Evolutionary conservation across 2,797 vertebrate genomes (phyloP).

Genomic region (Aeoliscus strigatus): DNA sequence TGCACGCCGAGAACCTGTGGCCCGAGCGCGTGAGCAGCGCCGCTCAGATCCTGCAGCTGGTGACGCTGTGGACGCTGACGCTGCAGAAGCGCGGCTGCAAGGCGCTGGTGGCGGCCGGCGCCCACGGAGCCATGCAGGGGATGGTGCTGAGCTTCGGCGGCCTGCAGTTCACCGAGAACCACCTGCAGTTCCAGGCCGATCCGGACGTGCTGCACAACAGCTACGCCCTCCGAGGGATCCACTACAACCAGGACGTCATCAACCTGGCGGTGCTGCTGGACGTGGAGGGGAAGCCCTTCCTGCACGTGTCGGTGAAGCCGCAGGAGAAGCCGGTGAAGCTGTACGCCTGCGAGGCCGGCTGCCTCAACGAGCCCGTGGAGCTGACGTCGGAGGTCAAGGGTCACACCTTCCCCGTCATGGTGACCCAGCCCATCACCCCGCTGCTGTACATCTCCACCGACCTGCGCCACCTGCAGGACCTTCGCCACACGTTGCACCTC

Average conservation of each 20-base stretch:
- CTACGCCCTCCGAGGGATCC: constrained; percentile 90
- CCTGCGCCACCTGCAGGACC: constrained; percentile 89
- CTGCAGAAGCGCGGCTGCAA: constrained; percentile 94
- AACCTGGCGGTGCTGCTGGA: constrained; percentile 87
- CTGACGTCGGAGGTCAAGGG: constrained; percentile 86
- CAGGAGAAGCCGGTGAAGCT: constrained; percentile 86
- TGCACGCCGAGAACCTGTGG: constrained; percentile 96
- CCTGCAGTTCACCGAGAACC: constrained; percentile 97
- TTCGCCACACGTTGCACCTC: constrained; percentile 92
- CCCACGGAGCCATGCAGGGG: constrained; percentile 91
- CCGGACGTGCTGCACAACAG: constrained; percentile 94
- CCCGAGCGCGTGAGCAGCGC: constrained; percentile 77
- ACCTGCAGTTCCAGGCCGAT: constrained; percentile 96
- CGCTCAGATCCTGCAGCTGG: constrained; percentile 86
- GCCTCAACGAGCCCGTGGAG: constrained; percentile 92
- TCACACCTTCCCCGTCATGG: constrained; percentile 91
- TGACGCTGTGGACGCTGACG: constrained; percentile 90
- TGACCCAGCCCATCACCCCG: constrained; percentile 93
- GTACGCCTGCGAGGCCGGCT: constrained; percentile 93
- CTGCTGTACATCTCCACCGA: constrained; percentile 95
- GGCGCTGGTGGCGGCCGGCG: constrained; percentile 83
- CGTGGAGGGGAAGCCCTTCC: constrained; percentile 84
- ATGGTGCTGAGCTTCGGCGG: constrained; percentile 96
- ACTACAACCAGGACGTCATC: constrained; percentile 91
- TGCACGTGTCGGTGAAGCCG: constrained; percentile 88